These are phyloP conservation scores for Drosophila nikananu DNA, from an alignment of 1,140 invertebrate species.

Conservation along the genomic window DNA sequence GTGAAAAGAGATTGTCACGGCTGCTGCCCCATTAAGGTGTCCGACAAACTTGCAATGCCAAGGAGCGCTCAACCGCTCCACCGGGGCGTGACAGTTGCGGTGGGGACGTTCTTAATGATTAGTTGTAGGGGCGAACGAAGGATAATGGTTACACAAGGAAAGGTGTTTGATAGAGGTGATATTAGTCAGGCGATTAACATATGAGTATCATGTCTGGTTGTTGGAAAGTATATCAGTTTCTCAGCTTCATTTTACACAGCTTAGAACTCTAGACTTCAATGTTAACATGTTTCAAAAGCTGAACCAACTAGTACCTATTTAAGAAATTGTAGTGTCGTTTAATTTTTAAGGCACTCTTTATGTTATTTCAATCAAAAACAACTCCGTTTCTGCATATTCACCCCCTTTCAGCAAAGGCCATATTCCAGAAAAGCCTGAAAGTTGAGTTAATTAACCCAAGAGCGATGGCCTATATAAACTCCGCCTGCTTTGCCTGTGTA, in stretches of 20 bases:
- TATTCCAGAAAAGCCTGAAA: neutral
- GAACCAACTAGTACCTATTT: neutral
- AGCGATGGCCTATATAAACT: neutral
- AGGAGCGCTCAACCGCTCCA: constrained; percentile 33
- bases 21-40: constrained; percentile 59
- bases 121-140: constrained; percentile 22
- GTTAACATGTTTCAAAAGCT: neutral
- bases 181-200: neutral
- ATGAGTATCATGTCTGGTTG: no score
- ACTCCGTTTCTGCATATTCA: neutral
- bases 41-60: constrained; percentile 51
- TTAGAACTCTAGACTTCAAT: neutral
- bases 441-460: constrained; percentile 27
- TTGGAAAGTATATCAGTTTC: neutral
- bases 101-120: constrained; percentile 53
- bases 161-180: neutral
- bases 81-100: constrained; percentile 42
- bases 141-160: constrained; percentile 5
- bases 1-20: constrained; percentile 63
- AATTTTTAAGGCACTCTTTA: neutral
- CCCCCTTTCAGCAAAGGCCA: neutral
- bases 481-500: neutral
- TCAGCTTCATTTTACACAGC: neutral
- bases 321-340: no score
- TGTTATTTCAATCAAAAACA: neutral